Evolutionary conservation across 1,140 invertebrate genomes (phyloP), one percentile per base, ranked within the genome.

Genomic region (Lasioglossum albipes): DNA sequence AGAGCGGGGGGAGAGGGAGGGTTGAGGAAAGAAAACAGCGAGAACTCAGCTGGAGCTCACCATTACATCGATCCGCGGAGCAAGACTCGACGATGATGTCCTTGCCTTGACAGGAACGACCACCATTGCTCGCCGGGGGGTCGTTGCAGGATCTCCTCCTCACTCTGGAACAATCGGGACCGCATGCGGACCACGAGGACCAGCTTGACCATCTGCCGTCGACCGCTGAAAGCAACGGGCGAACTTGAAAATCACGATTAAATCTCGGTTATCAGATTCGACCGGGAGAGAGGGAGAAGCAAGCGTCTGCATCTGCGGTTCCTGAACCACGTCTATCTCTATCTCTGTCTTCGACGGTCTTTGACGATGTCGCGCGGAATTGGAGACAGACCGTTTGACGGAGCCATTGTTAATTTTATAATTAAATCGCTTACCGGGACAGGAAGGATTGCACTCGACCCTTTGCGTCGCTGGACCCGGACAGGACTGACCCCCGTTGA

Each of bases 181-280:
- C 96, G 90, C 98, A 98, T 81, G 96, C 95, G 7, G 97, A 97
- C 97, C 97, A 98, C 31, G 96, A 95, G 20, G 97, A 96, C 97
- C 97, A 98, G 57, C 95, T 92, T 13, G 97, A 96, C 98, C 98
- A 98, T 57, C 96, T 93, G 65, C 95, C 95, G 85, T 96, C 91
- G 41, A 91, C 87, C 72, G 89, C 90, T 92, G 84, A 77, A 83
- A 82, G 62, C 80, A 83, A 88, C 75, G 74, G 75, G 68, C 64
- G 69, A 62, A 68, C 84, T 75, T 75, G 80, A 87, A 90, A 87
- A 70, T 83, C 62, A 64, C 69, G 83, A 87, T 87, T 83, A 84
- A 86, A 87, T 74, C 84, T 75, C 71, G 75, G 75, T 85, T 78
- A 85, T 85, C 84, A 65, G 76, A 85, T 82, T 74, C 54, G 65